Percentiles rank a stretch among this genome's conserved stretches.
Conservation (phyloP, 2,888 invertebrate species). For the Andricus quercusramuli region DNA sequence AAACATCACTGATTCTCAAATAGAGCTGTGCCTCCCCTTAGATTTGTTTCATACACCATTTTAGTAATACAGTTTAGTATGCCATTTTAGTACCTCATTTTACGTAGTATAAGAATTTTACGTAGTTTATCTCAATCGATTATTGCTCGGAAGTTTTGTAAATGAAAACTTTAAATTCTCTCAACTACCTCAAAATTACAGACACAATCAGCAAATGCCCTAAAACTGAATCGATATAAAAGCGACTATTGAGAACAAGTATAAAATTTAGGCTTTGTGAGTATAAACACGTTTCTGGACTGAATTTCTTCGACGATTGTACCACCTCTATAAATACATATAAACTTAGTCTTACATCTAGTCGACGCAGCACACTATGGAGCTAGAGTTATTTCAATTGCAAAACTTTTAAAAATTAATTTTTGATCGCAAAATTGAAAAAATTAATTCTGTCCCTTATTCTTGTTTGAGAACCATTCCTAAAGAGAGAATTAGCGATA, state of each 20-base stretch:
- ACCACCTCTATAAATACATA: constrained; percentile 35
- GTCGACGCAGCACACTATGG: constrained; percentile 34
- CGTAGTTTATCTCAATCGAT: neutral
- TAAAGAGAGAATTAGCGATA: constrained; percentile 5
- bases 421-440: neutral
- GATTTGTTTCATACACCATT: constrained; percentile 18
- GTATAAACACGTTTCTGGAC: constrained; percentile 32
- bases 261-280: constrained; percentile 40
- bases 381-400: constrained; percentile 13
- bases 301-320: constrained; percentile 32
- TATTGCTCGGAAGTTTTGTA: neutral
- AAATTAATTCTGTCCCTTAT: neutral
- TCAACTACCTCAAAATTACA: constrained; percentile 32
- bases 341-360: constrained; percentile 38
- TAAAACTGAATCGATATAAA: neutral
- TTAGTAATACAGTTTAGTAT: constrained; percentile 14
- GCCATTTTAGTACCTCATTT: constrained; percentile 24
- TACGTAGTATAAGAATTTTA: constrained; percentile 3
- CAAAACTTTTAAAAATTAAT: neutral
- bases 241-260: constrained; percentile 36
- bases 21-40: constrained; percentile 10
- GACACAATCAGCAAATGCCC: constrained; percentile 29
- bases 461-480: neutral
- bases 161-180: neutral
- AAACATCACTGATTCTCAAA: neutral